Base-by-base conservation (phyloP, 2,113 vertebrate genomes). In the Heterotis niloticus region DNA sequence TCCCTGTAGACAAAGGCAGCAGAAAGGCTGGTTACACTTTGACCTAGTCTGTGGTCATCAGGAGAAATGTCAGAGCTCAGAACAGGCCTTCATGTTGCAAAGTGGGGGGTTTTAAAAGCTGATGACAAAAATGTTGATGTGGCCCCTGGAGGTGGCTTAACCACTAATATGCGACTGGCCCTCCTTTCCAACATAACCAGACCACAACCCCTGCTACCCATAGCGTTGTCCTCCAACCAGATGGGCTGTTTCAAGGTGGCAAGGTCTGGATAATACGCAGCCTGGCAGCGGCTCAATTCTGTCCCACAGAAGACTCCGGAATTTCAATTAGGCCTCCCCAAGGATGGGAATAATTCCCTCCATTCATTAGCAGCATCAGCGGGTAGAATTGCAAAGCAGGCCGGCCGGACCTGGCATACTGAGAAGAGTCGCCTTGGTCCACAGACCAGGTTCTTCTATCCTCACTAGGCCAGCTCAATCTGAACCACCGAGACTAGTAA, bases 1-100 rank as follows among this genome's bases (percentile, higher is more conserved):
- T 96, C 84, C 98, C 98, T 99, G 44, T 12, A 70, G 57, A 14
- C 29, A 11, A 75, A 12, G 60, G 18, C 59, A 2, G 59, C 10
- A 62, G 59, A 14, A 17, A 62, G 59, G 2, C 59, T 17, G 59
- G 59, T 62, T 62, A 62, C 59, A 62, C 20, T 62, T 62, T 57
- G 54, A 44, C 34, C 7, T 44, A 2, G 2, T 44, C 2, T 4
- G 34, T 7, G 7, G 34, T 44, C 34, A 44, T 44, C 34, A 44
- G 3, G 34, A 44, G 34, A 2, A 44, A 2, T 2, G 34, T 7
- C 7, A 7, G 7, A 44, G 3, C 7, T 7, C 3, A 44, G 34
- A 44, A 44, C 34, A 44, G 34, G 34, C 70, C 18, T 71, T 54
- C 70, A 73, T 51, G 24, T 28, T 73, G 51, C 34, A 44, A 2